Conservation (phyloP, 2,888 invertebrate species). For the Tinea trinotella region DNA sequence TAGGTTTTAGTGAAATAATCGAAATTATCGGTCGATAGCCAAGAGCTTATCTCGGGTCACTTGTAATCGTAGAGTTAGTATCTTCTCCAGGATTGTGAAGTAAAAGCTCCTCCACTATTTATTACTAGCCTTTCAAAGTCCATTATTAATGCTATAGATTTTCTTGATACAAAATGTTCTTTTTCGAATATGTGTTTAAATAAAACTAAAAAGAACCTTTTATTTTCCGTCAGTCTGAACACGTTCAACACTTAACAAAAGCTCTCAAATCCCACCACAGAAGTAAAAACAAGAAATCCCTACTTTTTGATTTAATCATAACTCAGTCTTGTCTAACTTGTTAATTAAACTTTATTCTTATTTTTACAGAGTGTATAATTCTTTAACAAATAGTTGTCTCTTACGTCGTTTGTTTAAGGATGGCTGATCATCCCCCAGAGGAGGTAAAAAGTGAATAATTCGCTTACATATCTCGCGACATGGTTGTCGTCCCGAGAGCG, state of each 20-base stretch:
- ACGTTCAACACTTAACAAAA: slow-evolving; percentile 55
- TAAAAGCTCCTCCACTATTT: slow-evolving; percentile 13
- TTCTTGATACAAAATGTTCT: background rate
- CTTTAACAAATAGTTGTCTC: slow-evolving; percentile 19
- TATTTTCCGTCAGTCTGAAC: slow-evolving; percentile 45
- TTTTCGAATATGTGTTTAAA: background rate
- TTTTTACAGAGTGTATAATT: background rate
- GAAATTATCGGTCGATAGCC: background rate
- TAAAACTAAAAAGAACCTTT: slow-evolving; percentile 28
- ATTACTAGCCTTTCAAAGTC: background rate
- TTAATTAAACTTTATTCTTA: background rate
- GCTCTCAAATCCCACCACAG: slow-evolving; percentile 51
- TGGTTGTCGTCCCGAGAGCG: slow-evolving; percentile 49
- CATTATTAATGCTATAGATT: background rate
- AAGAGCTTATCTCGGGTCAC: slow-evolving; percentile 36
- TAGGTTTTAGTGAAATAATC: background rate
- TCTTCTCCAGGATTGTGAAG: slow-evolving; percentile 20
- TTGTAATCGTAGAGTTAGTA: slow-evolving; percentile 53
- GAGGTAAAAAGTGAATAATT: slow-evolving; percentile 61
- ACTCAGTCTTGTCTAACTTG: background rate
- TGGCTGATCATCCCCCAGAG: slow-evolving; percentile 40
- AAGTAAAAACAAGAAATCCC: slow-evolving; percentile 55
- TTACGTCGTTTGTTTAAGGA: slow-evolving; percentile 34
- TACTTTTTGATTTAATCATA: background rate
- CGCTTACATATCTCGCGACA: slow-evolving; percentile 50